Conservation (phyloP, 1,140 invertebrate genomes). For the Meloidogyne hapla region DNA sequence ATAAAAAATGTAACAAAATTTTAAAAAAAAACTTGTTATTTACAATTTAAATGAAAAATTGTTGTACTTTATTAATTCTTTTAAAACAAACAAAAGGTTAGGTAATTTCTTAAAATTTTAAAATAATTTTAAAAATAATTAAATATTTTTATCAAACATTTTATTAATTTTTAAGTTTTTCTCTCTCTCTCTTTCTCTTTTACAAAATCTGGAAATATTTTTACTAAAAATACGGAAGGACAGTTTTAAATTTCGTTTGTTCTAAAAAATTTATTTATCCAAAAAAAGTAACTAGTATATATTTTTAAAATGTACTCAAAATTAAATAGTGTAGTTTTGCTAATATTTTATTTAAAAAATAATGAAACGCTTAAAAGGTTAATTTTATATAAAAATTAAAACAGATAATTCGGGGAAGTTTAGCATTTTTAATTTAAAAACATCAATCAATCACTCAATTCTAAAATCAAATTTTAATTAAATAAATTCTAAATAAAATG, state of each 20-base stretch:
- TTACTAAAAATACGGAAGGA: background rate
- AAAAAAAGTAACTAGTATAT: background rate
- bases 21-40: background rate
- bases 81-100: background rate
- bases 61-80: background rate
- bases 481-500: too few relatives aligned
- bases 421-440: too few relatives aligned
- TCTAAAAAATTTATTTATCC: background rate
- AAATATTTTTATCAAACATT: background rate
- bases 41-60: conserved; percentile 1
- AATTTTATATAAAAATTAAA: too few relatives aligned
- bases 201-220: background rate
- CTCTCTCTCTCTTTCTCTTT: too few relatives aligned
- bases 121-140: background rate
- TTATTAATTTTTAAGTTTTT: background rate
- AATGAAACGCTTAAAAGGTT: conserved; percentile 1
- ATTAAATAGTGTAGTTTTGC: background rate
- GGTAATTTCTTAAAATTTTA: too few relatives aligned
- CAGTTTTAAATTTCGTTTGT: background rate
- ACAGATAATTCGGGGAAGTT: too few relatives aligned
- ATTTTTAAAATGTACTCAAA: background rate
- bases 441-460: background rate
- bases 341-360: background rate
- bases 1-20: background rate
- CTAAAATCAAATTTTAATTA: background rate